Base-by-base conservation (phyloP, 2,888 invertebrate species). In the Eumacrocentrus americanus region DNA sequence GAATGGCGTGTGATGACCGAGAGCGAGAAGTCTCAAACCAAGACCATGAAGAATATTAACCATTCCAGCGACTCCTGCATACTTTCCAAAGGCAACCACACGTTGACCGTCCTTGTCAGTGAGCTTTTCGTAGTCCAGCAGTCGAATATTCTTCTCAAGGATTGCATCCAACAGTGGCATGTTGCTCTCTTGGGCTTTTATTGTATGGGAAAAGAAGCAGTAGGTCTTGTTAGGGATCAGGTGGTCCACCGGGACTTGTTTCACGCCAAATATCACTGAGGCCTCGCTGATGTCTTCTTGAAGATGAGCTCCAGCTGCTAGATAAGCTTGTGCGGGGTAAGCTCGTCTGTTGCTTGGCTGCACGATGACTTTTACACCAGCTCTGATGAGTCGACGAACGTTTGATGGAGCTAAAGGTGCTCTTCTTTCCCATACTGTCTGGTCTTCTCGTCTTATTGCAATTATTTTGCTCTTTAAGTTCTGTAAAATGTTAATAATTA, bases 1-100 rank as follows among this genome's bases (percentile, higher is more conserved):
- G 76, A 99, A 99, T 0, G 99, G 99, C 0, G 99, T 99, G 77
- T 99, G 99, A 80, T 99, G 98, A 0, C 99, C 99, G 20, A 99
- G 83, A 0, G 98, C 98, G 56, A 99, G 83, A 1, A 97, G 84
- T 50, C 99, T 84, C 34, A 99, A 84, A 0, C 99, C 99, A 44
- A 99, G 83, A 0, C 99, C 99, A 75, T 99, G 99, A 12, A 99
- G 84, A 71, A 99, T 98, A 80, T 99, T 98, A 55, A 99, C 92
- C 91, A 97, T 98, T 11, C 99, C 99, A 20, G 98, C 97, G 1
- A 98, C 95, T 0, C 99, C 91, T 0, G 99, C 99, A 84, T 98
- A 99, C 81, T 97, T 98, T 0, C 99, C 99, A 81, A 99, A 99
- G 2, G 98, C 98, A 3, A 99, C 99, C 40, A 96, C 91, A 9